Evolutionary conservation across 2,888 invertebrate species (phyloP).

Genomic region (Drosophila longiperda): DNA sequence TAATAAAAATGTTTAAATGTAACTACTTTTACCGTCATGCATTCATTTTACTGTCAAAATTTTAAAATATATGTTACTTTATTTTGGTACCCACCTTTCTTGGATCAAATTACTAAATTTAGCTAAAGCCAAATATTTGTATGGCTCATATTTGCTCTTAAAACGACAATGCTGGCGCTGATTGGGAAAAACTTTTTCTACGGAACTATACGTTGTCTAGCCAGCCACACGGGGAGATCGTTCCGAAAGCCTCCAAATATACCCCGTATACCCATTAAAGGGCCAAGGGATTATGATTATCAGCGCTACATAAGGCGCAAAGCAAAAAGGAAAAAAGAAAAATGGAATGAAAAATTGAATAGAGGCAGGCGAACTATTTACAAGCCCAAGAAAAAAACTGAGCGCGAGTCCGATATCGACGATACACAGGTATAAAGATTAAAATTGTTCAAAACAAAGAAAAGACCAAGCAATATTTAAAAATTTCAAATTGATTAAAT

Average conservation of each 20-base stretch:
- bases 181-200: constrained; percentile 1
- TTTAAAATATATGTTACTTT: background rate
- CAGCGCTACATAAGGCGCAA: constrained; percentile 35
- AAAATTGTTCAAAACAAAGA: background rate
- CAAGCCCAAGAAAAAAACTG: constrained; percentile 28
- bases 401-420: background rate
- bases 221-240: constrained; percentile 19
- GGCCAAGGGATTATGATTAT: constrained; percentile 55
- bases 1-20: background rate
- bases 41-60: background rate
- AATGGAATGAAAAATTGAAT: constrained; percentile 6
- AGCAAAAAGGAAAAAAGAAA: constrained; percentile 4
- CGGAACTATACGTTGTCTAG: constrained; percentile 18
- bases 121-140: background rate
- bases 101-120: background rate
- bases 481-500: background rate
- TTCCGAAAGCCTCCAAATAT: constrained; percentile 20
- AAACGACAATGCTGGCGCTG: background rate
- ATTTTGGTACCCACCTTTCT: background rate
- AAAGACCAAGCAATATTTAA: background rate
- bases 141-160: background rate
- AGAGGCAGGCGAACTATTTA: background rate
- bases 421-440: background rate
- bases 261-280: constrained; percentile 45
- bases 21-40: background rate